These are phyloP conservation scores for Dicyrtomina minuta DNA, from an alignment of 2,888 invertebrate genomes.

Conservation along the genomic window DNA sequence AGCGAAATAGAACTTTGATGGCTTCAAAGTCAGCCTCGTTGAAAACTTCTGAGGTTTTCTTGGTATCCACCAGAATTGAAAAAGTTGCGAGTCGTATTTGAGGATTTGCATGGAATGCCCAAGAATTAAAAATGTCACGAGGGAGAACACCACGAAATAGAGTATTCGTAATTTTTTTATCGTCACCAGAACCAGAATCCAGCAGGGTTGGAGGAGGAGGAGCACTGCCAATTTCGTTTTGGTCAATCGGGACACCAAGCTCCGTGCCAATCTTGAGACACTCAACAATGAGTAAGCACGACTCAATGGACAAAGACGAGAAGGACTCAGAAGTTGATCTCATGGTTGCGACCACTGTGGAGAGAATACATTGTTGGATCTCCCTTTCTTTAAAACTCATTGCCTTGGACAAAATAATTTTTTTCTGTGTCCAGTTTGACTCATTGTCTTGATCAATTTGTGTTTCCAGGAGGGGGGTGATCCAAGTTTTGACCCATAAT, in stretches of 20 bases:
- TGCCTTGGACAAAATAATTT: slow-evolving; percentile 37
- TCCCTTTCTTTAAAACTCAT: slow-evolving; percentile 10
- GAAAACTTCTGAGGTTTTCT: slow-evolving; percentile 71
- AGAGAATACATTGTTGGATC: slow-evolving; percentile 16
- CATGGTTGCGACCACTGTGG: slow-evolving; percentile 6
- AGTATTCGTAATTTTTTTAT: too few species aligned
- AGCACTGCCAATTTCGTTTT: too few species aligned
- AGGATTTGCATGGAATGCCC: slow-evolving; percentile 45
- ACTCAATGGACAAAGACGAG: slow-evolving; percentile 30
- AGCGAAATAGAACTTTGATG: slow-evolving; percentile 65
- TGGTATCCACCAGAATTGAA: slow-evolving; percentile 70
- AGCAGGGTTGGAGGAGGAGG: too few species aligned
- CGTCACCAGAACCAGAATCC: too few species aligned
- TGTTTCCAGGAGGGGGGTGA: slow-evolving; percentile 56
- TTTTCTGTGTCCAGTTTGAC: slow-evolving; percentile 48
- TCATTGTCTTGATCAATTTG: slow-evolving; percentile 41
- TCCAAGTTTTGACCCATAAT: slow-evolving; percentile 62
- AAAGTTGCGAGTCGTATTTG: slow-evolving; percentile 70
- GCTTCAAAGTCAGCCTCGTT: slow-evolving; percentile 65
- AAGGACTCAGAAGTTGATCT: neutral
- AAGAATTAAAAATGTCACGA: slow-evolving; percentile 39
- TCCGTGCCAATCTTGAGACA: slow-evolving; percentile 49
- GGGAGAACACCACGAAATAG: slow-evolving; percentile 48
- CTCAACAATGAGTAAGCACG: slow-evolving; percentile 45
- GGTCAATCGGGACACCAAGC: slow-evolving; percentile 35